Evolutionary conservation across 92 coral and sea anemone species (phyloP), one percentile per base, ranked within the genome.

Genomic region (Actinostola sp.): DNA sequence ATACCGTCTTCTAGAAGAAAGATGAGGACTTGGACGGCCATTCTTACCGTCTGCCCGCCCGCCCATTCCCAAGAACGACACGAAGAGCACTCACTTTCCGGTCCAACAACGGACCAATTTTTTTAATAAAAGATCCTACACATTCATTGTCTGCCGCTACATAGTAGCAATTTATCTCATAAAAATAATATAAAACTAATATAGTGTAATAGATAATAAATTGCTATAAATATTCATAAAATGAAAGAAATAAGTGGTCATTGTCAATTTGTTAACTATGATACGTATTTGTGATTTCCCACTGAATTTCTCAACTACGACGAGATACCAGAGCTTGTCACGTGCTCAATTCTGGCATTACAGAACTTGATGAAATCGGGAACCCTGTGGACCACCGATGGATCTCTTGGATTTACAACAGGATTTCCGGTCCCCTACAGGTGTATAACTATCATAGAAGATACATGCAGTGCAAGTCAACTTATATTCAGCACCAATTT

Each of bases 61-160:
- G 1, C n/a, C 27, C 27, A 23, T 19, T 1, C 8, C 48, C 33
- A 62, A 34, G 29, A 7, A 34, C 48, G 25, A 35, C 46, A 19
- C 51, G 20, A 10, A 10, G 7, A 39, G 5, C 9, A 52, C 23
- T 9, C 8, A 19, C 43, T 52, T 53, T 34, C 21, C 15, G 52
- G 65, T 70, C 65, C 76, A 32, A 70, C 30, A 70, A 70, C 76
- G 76, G 74, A 70, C 76, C 65, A 12, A 46, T 46, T 1, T 19
- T n/a, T 67, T 67, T 67, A 67, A 41, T 65, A 20, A 20, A 53
- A 53, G 59, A 4, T 48, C 42, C 72, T 46, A 67, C 68, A 39
- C 29, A 46, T 53, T 67, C 28, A 24, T 43, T 52, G 28, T 33
- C 41, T 16, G 14, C 34, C 53, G 76, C 76, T 70, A 70, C 76